These are phyloP conservation scores for Drosophila azteca DNA, from an alignment of 1,140 invertebrate species.

Conservation along the genomic window DNA sequence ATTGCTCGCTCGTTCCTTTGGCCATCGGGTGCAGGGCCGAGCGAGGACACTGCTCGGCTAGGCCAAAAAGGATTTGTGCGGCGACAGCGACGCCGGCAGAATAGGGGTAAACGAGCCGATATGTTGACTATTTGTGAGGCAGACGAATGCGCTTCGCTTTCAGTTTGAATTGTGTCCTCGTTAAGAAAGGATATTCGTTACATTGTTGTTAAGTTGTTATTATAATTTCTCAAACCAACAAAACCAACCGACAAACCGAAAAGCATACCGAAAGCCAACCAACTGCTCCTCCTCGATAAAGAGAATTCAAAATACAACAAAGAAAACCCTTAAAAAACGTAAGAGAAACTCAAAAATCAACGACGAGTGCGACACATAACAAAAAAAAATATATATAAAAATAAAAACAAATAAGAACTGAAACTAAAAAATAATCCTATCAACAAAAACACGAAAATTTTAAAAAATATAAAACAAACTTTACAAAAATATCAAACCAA, in stretches of 20 bases:
- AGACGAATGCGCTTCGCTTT: conserved; percentile 78
- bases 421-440: conserved; percentile 16
- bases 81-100: conserved; percentile 68
- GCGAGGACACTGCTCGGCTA: conserved; percentile 15
- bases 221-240: conserved; percentile 82
- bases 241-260: conserved; percentile 59
- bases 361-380: conserved; percentile 37
- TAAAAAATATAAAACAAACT: conserved; percentile 10
- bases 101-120: conserved; percentile 69
- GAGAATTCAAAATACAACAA: conserved; percentile 47
- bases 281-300: conserved; percentile 51
- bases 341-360: conserved; percentile 42
- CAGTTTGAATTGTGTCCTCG: conserved; percentile 84
- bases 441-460: background rate
- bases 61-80: conserved; percentile 48
- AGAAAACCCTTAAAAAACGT: conserved; percentile 29
- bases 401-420: conserved; percentile 28
- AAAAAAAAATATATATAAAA: conserved; percentile 43
- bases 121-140: conserved; percentile 82
- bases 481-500: conserved; percentile 11
- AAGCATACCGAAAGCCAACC: conserved; percentile 50
- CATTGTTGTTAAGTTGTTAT: conserved; percentile 84
- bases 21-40: conserved; percentile 1
- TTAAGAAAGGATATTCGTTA: conserved; percentile 84
- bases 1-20: conserved; percentile 9